phyloP scores from a whole-genome alignment of 2,113 vertebrate species.

The Leuciscus idus region DNA sequence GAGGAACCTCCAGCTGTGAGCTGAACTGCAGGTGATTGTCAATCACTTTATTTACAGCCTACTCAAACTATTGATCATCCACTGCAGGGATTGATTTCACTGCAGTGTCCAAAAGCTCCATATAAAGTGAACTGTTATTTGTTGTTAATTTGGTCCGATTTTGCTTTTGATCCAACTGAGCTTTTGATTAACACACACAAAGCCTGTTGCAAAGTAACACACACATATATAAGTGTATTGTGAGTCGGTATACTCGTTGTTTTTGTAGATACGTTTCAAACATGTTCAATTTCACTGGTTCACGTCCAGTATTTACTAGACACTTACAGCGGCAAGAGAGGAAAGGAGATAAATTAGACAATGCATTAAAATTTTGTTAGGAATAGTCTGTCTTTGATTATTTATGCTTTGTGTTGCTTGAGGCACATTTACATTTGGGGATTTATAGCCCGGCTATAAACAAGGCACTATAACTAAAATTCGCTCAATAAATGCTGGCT shows the following conservation, averaged over 20 bases:
- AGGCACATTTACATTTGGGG: constrained; percentile 61
- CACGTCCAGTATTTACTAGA: constrained; percentile 35
- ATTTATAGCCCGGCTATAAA: constrained; percentile 61
- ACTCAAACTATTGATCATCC: constrained; percentile 25
- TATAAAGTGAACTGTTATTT: constrained; percentile 13
- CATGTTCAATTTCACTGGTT: constrained; percentile 5
- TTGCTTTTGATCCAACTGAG: constrained; percentile 12
- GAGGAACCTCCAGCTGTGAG: constrained; percentile 25
- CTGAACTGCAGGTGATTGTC: constrained; percentile 36
- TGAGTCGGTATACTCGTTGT: neutral
- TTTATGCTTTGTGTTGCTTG: constrained; percentile 63
- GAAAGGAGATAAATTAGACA: constrained; percentile 42
- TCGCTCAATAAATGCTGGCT: constrained; percentile 59
- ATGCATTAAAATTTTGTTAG: constrained; percentile 58
- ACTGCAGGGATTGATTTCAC: constrained; percentile 25
- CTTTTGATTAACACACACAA: constrained; percentile 1
- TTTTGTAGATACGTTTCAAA: constrained; percentile 30
- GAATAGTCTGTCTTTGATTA: constrained; percentile 57
- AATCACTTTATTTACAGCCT: constrained; percentile 28
- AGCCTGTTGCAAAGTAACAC: neutral
- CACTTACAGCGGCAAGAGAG: constrained; percentile 31
- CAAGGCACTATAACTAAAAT: constrained; percentile 61
- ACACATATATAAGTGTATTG: neutral
- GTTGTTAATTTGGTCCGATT: constrained; percentile 1
- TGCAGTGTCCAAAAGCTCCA: constrained; percentile 8